Conservation (phyloP, 1,140 invertebrate genomes). For the Amphibalanus amphitrite region DNA sequence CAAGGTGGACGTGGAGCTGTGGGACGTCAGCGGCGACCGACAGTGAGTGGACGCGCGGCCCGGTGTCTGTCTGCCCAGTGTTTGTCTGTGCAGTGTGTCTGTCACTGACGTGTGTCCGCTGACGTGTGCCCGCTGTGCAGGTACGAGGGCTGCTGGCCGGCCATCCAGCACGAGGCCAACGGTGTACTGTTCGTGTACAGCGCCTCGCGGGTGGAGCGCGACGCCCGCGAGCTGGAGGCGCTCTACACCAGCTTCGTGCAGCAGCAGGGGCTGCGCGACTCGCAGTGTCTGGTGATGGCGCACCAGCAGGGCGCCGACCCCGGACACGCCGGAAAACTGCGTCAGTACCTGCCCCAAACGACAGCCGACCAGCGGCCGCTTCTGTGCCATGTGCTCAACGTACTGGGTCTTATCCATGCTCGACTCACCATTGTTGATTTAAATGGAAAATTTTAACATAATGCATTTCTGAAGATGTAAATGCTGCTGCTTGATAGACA, state of each 20-base stretch:
- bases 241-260: constrained; percentile 54
- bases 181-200: constrained; percentile 60
- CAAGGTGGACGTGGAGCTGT: constrained; percentile 45
- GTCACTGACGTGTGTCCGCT: too few relatives aligned
- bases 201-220: constrained; percentile 32
- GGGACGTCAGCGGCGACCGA: constrained; percentile 50
- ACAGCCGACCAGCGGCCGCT: too few relatives aligned
- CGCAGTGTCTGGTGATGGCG: constrained; percentile 22
- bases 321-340: constrained; percentile 11
- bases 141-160: constrained; percentile 59
- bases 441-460: too few relatives aligned
- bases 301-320: constrained; percentile 20
- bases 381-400: too few relatives aligned
- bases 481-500: too few relatives aligned
- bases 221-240: constrained; percentile 44
- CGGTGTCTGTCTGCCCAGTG: too few relatives aligned
- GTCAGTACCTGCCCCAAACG: too few relatives aligned
- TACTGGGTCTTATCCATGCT: too few relatives aligned
- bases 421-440: too few relatives aligned
- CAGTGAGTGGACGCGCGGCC: too few relatives aligned
- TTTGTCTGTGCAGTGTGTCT: too few relatives aligned
- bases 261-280: constrained; percentile 25
- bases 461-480: too few relatives aligned
- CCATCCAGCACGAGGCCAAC: constrained; percentile 43
- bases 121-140: constrained; percentile 28